Percentiles rank a stretch among this genome's conserved stretches.
phyloP scores from a whole-genome alignment of 2,113 vertebrate genomes.

The Meriones unguiculatus region DNA sequence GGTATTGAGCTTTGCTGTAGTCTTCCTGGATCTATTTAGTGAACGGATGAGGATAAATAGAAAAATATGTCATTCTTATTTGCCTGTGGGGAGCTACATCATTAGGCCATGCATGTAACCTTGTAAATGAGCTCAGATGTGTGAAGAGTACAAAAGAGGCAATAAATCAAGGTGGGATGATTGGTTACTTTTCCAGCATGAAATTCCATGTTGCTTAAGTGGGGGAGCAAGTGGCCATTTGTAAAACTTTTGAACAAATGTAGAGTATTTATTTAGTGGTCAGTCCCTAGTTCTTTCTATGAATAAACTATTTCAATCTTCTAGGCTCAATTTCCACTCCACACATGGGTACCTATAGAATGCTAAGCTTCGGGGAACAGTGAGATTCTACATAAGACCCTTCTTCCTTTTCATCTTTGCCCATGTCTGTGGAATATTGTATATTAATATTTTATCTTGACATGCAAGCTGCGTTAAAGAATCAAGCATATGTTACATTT shows the following conservation, averaged over 20 bases:
- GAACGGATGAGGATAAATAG: not conserved
- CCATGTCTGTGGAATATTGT: not conserved
- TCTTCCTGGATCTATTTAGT: not conserved
- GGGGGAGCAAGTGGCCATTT: not conserved
- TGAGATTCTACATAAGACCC: not conserved
- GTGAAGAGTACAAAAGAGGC: not conserved
- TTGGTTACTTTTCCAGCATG: not conserved
- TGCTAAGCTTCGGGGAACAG: not conserved
- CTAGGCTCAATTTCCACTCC: not conserved
- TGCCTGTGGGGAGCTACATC: not conserved
- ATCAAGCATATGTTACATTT: not conserved
- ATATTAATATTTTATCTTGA: not conserved
- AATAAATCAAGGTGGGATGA: not conserved
- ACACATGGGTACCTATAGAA: not conserved
- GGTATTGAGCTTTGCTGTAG: not conserved
- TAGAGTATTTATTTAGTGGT: not conserved
- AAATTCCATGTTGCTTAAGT: not conserved
- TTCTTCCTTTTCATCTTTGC: not conserved
- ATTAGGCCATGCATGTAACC: not conserved
- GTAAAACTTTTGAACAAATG: not conserved
- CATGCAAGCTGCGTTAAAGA: not conserved
- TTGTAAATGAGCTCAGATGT: not conserved
- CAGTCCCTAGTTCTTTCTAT: not conserved
- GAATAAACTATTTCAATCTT: not conserved
- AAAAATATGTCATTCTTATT: not conserved